Evolutionary conservation across 2,888 invertebrate genomes (phyloP).

Genomic region (Malthinus flaveolus): DNA sequence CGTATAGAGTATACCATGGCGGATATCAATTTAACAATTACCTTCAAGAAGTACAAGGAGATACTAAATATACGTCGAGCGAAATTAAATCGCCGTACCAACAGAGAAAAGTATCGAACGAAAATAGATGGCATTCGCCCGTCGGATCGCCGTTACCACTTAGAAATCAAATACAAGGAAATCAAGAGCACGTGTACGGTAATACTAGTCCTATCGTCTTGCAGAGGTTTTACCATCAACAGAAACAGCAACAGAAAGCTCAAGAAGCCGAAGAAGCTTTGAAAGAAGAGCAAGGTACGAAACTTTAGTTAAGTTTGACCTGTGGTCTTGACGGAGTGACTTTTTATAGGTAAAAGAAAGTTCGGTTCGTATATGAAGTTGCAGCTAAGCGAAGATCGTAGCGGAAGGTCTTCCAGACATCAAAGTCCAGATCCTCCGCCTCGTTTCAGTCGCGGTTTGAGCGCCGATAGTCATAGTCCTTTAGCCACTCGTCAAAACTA

Average conservation of each 20-base stretch:
- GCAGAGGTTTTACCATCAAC: constrained; percentile 78
- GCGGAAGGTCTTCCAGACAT: constrained; percentile 55
- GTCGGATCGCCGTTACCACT: constrained; percentile 52
- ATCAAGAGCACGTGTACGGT: constrained; percentile 56
- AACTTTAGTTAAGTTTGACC: background rate
- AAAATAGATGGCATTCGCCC: constrained; percentile 49
- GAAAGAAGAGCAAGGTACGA: constrained; percentile 35
- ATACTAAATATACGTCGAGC: constrained; percentile 7
- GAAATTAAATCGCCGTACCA: constrained; percentile 35
- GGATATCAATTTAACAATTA: constrained; percentile 15
- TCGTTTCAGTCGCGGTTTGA: constrained; percentile 50
- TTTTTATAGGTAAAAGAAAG: constrained; percentile 65
- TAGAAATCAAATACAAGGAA: constrained; percentile 45
- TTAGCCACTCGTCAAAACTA: constrained; percentile 63
- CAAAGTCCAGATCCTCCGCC: constrained; percentile 67
- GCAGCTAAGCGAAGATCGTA: constrained; percentile 64
- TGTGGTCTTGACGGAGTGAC: constrained; percentile 5
- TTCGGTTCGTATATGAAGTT: constrained; percentile 83
- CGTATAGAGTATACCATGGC: constrained; percentile 44
- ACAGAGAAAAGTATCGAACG: constrained; percentile 40
- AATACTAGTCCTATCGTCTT: constrained; percentile 79
- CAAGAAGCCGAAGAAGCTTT: constrained; percentile 51
- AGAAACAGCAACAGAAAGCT: constrained; percentile 67
- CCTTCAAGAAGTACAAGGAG: constrained; percentile 11
- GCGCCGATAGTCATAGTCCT: constrained; percentile 55